Evolutionary conservation across 1,140 invertebrate genomes (phyloP).

Genomic region (Rhopalosiphum padi): DNA sequence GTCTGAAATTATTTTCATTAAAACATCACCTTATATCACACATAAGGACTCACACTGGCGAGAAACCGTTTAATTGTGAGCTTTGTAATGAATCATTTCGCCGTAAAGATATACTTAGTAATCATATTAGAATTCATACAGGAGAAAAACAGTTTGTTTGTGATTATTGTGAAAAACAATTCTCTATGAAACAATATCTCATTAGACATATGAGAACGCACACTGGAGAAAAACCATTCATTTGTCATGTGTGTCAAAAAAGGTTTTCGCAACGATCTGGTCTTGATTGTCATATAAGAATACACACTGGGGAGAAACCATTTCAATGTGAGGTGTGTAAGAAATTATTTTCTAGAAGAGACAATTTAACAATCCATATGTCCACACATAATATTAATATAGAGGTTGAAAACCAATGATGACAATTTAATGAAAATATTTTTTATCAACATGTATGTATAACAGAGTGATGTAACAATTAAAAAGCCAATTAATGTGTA

Average conservation of each 20-base stretch:
- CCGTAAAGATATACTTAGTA: constrained; percentile 71
- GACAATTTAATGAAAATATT: neutral
- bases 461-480: neutral
- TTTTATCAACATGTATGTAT: neutral
- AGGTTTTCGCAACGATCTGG: constrained; percentile 72
- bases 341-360: constrained; percentile 70
- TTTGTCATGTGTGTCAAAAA: constrained; percentile 77
- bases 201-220: constrained; percentile 74
- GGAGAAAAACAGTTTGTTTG: constrained; percentile 59
- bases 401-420: neutral
- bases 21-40: constrained; percentile 56
- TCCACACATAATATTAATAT: neutral
- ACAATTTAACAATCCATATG: constrained; percentile 45
- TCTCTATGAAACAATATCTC: constrained; percentile 68
- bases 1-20: constrained; percentile 64
- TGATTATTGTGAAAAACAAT: constrained; percentile 70
- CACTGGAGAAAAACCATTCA: constrained; percentile 76
- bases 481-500: too few relatives aligned
- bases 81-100: constrained; percentile 66
- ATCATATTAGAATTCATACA: constrained; percentile 69
- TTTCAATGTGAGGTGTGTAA: constrained; percentile 64
- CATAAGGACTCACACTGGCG: constrained; percentile 59
- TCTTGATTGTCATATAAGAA: constrained; percentile 64
- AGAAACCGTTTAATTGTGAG: constrained; percentile 59
- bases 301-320: constrained; percentile 59